These are phyloP conservation scores for Paratrypauchen microcephalus DNA, from an alignment of 2,797 vertebrate species.

Conservation along the genomic window DNA sequence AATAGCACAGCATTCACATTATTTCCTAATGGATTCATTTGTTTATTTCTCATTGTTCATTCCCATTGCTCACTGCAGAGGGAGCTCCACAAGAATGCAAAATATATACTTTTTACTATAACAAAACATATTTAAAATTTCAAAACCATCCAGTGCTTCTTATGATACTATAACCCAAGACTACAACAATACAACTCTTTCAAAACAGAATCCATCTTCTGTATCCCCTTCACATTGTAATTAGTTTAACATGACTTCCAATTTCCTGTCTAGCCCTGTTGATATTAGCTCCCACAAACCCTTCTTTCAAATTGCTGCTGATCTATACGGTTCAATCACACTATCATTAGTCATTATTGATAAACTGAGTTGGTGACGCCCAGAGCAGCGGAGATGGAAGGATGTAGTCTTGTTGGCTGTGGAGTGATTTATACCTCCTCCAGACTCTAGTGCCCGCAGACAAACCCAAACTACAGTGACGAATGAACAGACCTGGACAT, in stretches of 20 bases:
- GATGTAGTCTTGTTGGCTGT: conserved; percentile 37
- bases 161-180: background rate
- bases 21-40: too few relatives aligned
- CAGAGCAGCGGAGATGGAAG: conserved; percentile 49
- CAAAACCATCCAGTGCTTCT: too few relatives aligned
- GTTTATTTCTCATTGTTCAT: too few relatives aligned
- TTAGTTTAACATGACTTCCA: conserved; percentile 1
- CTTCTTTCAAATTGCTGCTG: background rate
- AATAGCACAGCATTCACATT: too few relatives aligned
- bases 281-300: background rate
- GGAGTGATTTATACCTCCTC: conserved; percentile 59
- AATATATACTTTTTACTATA: too few relatives aligned
- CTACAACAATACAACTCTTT: background rate
- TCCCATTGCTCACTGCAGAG: too few relatives aligned
- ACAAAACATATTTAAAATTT: too few relatives aligned
- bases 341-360: conserved; percentile 59
- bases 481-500: conserved; percentile 59
- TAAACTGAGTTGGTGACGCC: conserved; percentile 46
- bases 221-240: background rate
- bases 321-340: conserved; percentile 26
- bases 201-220: background rate
- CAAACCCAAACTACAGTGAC: conserved; percentile 56
- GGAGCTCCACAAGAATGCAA: too few relatives aligned
- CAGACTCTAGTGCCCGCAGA: conserved; percentile 39
- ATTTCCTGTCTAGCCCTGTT: background rate